phyloP scores from a whole-genome alignment of 1,140 invertebrate species.

The Acyrthosiphon pisum region DNA sequence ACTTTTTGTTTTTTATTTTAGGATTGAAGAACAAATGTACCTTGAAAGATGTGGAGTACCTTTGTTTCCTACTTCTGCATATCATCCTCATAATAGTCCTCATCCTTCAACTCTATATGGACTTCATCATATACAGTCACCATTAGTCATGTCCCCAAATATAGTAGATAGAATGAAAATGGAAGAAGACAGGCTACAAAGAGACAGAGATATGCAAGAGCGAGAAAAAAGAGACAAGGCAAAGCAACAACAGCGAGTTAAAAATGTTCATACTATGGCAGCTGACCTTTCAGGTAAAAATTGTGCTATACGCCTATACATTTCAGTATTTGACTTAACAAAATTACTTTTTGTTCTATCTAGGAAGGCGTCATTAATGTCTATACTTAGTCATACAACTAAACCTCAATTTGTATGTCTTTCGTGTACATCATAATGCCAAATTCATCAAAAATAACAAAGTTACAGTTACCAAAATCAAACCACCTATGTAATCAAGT shows the following conservation, averaged over 20 bases:
- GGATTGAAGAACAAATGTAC: constrained; percentile 79
- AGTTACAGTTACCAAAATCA: constrained; percentile 43
- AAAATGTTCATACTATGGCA: constrained; percentile 59
- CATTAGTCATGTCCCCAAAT: constrained; percentile 65
- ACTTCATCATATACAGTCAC: constrained; percentile 69
- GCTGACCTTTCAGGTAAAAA: constrained; percentile 58
- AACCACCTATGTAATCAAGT: constrained; percentile 28
- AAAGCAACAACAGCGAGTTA: constrained; percentile 59
- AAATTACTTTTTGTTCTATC: constrained; percentile 65
- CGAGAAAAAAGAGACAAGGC: constrained; percentile 66
- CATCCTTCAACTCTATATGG: constrained; percentile 61
- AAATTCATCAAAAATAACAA: constrained; percentile 41
- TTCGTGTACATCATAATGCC: constrained; percentile 65
- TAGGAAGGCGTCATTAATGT: constrained; percentile 65
- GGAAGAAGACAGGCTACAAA: constrained; percentile 72
- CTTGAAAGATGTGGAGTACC: constrained; percentile 76
- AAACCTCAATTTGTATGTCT: constrained; percentile 65
- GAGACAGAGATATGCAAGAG: constrained; percentile 69
- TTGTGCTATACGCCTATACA: neutral
- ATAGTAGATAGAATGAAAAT: constrained; percentile 66
- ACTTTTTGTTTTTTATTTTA: constrained; percentile 58
- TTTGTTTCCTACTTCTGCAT: constrained; percentile 59
- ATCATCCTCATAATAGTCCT: constrained; percentile 59
- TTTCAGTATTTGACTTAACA: constrained; percentile 11
- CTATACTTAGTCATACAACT: constrained; percentile 50